Evolutionary conservation across 2,888 invertebrate species (phyloP), one percentile per base, ranked within the genome.

Genomic region (Agrilus mali): DNA sequence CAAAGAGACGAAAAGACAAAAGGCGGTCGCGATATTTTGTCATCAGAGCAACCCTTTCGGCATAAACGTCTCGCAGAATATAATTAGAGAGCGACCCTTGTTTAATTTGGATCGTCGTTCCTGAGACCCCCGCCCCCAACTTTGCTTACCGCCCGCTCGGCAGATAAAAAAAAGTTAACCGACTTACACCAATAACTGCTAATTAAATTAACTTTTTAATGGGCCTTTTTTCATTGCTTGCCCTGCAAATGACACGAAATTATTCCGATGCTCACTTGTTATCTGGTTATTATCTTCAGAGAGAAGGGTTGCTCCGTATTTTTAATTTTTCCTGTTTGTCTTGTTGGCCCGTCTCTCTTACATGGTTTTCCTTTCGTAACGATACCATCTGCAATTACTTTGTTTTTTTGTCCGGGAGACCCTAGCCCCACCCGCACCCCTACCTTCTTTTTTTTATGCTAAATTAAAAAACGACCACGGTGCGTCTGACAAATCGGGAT

Each of bases 171-270:
- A 54, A 53, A 53, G 52, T 51, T 50, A 51, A 53, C 54, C 56
- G 59, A 55, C 60, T 60, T 60, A 60, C 59, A 60, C 60, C 60
- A 60, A 61, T 61, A 61, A 60, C 58, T 58, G 58, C 56, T 61
- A 60, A 63, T 63, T 61, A 60, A 61, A 63, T 63, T 60, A 61
- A 60, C 58, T 60, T 61, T 60, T 63, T 61, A 61, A 61, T 60
- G 60, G 54, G 52, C 55, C 54, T 53, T 57, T 58, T 57, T 57
- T 55, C 54, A 53, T 49, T 50, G 52, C 54, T 48, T 48, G 55
- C 53, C 47, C 52, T 52, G 53, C 55, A 54, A 54, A 52, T 53
- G 53, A 54, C 50, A 48, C 50, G 48, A 54, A 56, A 55, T 55
- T 55, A 57, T 56, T 52, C 55, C 55, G 53, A 58, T 57, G 55